Evolutionary conservation across 2,113 vertebrate genomes (phyloP), one percentile per base, ranked within the genome.

Genomic region (Propithecus coquereli): DNA sequence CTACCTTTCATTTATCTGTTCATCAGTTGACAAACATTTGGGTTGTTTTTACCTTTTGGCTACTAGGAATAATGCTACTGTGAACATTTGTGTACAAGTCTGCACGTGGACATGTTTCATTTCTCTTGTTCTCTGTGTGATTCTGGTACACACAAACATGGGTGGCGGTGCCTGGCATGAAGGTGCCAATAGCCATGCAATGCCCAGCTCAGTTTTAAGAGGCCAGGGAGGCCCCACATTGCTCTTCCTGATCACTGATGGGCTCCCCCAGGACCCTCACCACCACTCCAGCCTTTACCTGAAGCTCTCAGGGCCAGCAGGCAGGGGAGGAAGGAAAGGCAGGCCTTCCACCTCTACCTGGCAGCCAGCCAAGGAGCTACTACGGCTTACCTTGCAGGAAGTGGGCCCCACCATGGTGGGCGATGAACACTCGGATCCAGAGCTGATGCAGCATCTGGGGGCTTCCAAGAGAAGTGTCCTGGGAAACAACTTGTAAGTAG

Each of bases 401-500:
- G 99, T 95, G 1, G 99, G 99, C 7, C 99, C 99, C 90, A 99
- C 99, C 76, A 99, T 99, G 97, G 99, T 99, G 91, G 99, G 99
- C 0, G 99, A 99, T 6, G 99, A 99, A 96, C 97, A 99, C 70
- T 99, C 99, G 0, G 99, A 99, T 96, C 98, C 99, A 54, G 95
- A 83, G 79, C 97, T 99, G 94, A 99, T 99, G 99, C 98, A 87
- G 91, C 99, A 99, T 97, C 98, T 99, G 95, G 99, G 99, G 92
- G 99, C 99, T 92, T 98, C 91, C 2, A 99, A 99, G 98, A 99
- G 99, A 95, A 99, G 95, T 25, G 94, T 99, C 95, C 98, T 99
- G 98, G 99, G 99, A 22, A 99, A 99, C 98, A 99, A 99, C 97
- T 99, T 99, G 99, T 99, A 98, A 99, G 99, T 99, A 87, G n/a